Conservation (phyloP, 2,888 invertebrate species). For the Clivina fossor region DNA sequence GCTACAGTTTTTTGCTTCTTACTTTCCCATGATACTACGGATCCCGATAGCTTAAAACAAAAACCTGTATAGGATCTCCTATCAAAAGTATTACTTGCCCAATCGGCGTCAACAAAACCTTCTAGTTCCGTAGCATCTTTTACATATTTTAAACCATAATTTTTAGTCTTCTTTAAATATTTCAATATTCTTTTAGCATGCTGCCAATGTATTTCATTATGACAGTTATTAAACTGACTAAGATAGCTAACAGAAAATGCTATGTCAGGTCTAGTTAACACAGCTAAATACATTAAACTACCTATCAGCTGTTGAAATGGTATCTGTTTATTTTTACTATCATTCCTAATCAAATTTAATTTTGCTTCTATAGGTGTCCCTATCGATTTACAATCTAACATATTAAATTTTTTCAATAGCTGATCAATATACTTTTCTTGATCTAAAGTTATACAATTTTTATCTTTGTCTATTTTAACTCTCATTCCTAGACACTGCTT, state of each 20-base stretch:
- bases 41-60: slow-evolving; percentile 33
- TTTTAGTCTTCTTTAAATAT: slow-evolving; percentile 29
- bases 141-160: slow-evolving; percentile 34
- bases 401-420: slow-evolving; percentile 9
- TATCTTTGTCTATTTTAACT: slow-evolving; percentile 10
- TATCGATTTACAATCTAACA: slow-evolving; percentile 8
- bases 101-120: slow-evolving; percentile 41
- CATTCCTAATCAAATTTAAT: not conserved
- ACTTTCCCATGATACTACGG: slow-evolving; percentile 41
- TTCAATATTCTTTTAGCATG: slow-evolving; percentile 38
- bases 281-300: slow-evolving; percentile 20
- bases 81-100: slow-evolving; percentile 33
- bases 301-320: slow-evolving; percentile 2
- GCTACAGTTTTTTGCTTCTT: slow-evolving; percentile 44
- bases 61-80: slow-evolving; percentile 49
- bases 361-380: not conserved
- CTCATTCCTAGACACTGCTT: slow-evolving; percentile 7
- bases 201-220: slow-evolving; percentile 35
- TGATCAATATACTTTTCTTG: slow-evolving; percentile 7
- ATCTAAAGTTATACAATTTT: not conserved
- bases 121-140: slow-evolving; percentile 29
- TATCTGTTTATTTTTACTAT: not conserved
- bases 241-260: slow-evolving; percentile 29
- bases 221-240: slow-evolving; percentile 39
- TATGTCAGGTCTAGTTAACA: slow-evolving; percentile 6